These are phyloP conservation scores for Eurystomus glaucurus DNA, from an alignment of 2,797 vertebrate species.

Conservation along the genomic window DNA sequence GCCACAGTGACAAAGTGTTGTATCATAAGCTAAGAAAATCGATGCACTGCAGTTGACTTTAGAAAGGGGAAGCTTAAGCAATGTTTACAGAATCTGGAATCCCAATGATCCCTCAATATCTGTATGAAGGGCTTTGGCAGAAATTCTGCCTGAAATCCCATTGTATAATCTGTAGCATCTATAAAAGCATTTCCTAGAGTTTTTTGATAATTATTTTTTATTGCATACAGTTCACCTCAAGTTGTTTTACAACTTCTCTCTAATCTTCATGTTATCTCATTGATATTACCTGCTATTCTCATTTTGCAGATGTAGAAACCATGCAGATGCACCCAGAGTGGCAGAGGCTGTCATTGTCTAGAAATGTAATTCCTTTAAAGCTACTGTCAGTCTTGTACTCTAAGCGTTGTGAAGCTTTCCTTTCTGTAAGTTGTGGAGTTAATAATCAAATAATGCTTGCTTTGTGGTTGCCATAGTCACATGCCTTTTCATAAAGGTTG, in stretches of 20 bases:
- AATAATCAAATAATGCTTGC: not conserved
- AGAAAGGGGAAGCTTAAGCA: not conserved
- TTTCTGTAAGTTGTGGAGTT: not conserved
- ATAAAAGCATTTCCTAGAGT: not conserved
- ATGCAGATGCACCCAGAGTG: not conserved
- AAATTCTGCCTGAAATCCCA: not conserved
- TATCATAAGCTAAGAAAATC: not conserved
- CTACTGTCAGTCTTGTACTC: not conserved
- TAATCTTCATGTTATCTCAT: not conserved
- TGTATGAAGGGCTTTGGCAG: not conserved
- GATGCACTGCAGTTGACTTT: not conserved
- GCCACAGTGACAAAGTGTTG: conserved; percentile 38
- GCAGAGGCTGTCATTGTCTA: not conserved
- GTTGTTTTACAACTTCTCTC: not conserved
- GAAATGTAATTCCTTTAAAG: not conserved
- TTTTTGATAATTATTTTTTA: not conserved
- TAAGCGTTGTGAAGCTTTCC: not conserved
- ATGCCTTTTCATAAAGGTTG: not conserved
- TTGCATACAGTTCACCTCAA: not conserved
- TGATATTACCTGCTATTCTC: not conserved
- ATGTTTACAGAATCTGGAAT: not conserved
- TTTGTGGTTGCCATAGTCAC: not conserved
- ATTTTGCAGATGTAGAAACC: not conserved
- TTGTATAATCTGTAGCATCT: not conserved
- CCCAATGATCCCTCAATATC: not conserved